Evolutionary conservation across 1,140 invertebrate genomes (phyloP).

Genomic region (Stratiolaelaps scimitus): DNA sequence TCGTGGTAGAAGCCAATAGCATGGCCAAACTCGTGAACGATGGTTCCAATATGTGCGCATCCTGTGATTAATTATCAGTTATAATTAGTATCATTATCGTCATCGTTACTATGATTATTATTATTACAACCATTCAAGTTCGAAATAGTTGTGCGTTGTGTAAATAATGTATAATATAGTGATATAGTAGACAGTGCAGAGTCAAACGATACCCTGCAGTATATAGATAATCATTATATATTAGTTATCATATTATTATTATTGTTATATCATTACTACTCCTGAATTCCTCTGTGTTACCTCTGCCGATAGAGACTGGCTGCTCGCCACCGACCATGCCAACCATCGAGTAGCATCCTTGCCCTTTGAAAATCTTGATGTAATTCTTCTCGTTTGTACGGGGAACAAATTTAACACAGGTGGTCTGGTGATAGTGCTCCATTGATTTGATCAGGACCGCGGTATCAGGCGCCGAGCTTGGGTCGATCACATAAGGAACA

Average conservation of each 20-base stretch:
- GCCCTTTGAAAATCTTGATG: conserved; percentile 39
- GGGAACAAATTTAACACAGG: conserved; percentile 59
- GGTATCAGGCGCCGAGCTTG: conserved; percentile 46
- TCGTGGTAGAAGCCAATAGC: conserved; percentile 37
- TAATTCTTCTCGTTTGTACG: conserved; percentile 52
- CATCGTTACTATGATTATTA: not conserved
- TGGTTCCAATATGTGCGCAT: conserved; percentile 33
- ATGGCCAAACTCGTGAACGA: conserved; percentile 36
- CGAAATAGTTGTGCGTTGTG: not conserved
- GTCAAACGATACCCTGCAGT: no score
- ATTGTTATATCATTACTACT: not conserved
- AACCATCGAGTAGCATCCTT: conserved; percentile 25
- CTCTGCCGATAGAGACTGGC: not conserved
- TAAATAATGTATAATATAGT: no score
- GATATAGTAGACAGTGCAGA: no score
- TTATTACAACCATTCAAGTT: no score
- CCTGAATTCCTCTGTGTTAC: not conserved
- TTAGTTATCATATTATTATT: no score
- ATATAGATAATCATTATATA: no score
- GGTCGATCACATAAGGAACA: conserved; percentile 28
- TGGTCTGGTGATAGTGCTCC: conserved; percentile 53
- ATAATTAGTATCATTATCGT: not conserved
- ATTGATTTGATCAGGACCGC: conserved; percentile 40
- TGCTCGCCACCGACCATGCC: not conserved
- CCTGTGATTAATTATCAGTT: conserved; percentile 4